These are phyloP conservation scores for Gorsachius magnificus DNA, from an alignment of 2,797 vertebrate species.

Conservation along the genomic window DNA sequence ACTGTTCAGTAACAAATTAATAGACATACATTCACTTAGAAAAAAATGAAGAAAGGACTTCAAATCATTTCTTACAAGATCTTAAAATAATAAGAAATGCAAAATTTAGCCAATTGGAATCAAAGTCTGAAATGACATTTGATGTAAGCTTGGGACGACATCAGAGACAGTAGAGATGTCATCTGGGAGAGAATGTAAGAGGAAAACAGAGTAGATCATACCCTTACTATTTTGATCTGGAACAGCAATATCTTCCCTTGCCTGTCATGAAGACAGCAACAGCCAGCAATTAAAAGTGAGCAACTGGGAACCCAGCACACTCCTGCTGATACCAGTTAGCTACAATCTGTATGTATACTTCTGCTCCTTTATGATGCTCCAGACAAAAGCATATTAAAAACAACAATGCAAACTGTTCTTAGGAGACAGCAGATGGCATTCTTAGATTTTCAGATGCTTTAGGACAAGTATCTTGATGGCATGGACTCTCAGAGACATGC, in stretches of 20 bases:
- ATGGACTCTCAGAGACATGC: background rate
- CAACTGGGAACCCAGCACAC: background rate
- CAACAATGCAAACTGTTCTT: background rate
- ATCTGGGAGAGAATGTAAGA: background rate
- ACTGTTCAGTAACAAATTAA: background rate
- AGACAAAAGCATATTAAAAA: background rate
- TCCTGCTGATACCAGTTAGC: background rate
- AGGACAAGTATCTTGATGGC: background rate
- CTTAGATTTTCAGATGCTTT: background rate
- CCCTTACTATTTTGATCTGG: background rate
- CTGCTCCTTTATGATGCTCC: background rate
- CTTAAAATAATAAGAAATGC: background rate
- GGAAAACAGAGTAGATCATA: background rate
- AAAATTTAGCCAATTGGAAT: background rate
- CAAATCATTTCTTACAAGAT: background rate
- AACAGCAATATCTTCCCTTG: background rate
- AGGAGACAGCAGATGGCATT: background rate
- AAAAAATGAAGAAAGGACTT: background rate
- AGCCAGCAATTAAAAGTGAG: background rate
- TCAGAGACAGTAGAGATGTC: background rate
- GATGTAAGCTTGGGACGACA: background rate
- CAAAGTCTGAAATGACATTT: background rate
- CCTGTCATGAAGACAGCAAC: background rate
- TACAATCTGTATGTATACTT: background rate
- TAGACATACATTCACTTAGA: background rate